Evolutionary conservation across 2,888 invertebrate genomes (phyloP).

Genomic region (Protodeltote pygarga): DNA sequence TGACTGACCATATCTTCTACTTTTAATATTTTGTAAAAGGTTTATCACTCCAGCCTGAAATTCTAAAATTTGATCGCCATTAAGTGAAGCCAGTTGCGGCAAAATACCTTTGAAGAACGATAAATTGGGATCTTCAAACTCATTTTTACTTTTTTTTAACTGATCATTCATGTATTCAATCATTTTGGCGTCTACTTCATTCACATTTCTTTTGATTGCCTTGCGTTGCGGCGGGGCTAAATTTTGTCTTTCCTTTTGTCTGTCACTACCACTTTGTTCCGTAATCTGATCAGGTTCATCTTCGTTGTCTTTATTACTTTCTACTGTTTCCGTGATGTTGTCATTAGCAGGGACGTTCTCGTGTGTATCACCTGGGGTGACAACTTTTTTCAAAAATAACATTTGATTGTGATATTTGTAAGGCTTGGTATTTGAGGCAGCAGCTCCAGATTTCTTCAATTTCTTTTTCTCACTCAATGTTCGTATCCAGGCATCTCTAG

Average conservation of each 20-base stretch:
- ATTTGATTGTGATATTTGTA: slow-evolving; percentile 46
- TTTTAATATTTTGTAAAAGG: slow-evolving; percentile 29
- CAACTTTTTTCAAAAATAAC: slow-evolving; percentile 46
- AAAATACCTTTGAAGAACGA: slow-evolving; percentile 26
- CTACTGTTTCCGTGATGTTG: slow-evolving; percentile 8
- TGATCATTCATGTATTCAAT: slow-evolving; percentile 26
- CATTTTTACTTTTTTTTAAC: slow-evolving; percentile 31
- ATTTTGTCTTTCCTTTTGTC: slow-evolving; percentile 42
- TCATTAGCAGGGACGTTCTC: slow-evolving; percentile 32
- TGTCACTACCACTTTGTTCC: slow-evolving; percentile 34
- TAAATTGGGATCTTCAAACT: slow-evolving; percentile 27
- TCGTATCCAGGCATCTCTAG: slow-evolving; percentile 34
- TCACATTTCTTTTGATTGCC: slow-evolving; percentile 36
- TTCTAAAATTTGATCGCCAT: slow-evolving; percentile 28
- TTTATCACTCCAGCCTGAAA: slow-evolving; percentile 23
- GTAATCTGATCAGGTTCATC: slow-evolving; percentile 14
- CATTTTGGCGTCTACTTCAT: slow-evolving; percentile 41
- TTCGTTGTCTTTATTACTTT: slow-evolving; percentile 15
- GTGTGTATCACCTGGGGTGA: slow-evolving; percentile 37
- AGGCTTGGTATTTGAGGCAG: slow-evolving; percentile 42
- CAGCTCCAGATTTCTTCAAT: slow-evolving; percentile 34
- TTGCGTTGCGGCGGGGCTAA: slow-evolving; percentile 32
- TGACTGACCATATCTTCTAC: slow-evolving; percentile 21
- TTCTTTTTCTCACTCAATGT: slow-evolving; percentile 36
- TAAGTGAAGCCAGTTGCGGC: slow-evolving; percentile 22